Evolutionary conservation across 53 echinoderm and acorn worm genomes (phyloP).

Genomic region (Mesocentrotus franciscanus): DNA sequence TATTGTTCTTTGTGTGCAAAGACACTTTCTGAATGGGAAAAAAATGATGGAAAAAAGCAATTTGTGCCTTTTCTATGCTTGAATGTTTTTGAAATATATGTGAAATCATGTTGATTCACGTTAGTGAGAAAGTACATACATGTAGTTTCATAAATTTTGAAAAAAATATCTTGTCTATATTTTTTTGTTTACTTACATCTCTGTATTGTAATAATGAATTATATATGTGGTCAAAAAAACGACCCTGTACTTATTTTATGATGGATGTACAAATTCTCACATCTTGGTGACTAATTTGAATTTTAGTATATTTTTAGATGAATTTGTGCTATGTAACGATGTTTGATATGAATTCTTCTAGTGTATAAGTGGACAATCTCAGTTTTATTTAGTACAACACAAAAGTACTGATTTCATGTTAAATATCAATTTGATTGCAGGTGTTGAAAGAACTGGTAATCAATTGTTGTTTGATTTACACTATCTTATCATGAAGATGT

Average conservation of each 20-base stretch:
- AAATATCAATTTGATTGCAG: background rate
- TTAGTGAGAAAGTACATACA: constrained; percentile 10
- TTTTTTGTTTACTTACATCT: background rate
- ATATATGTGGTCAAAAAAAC: background rate
- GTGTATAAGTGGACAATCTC: background rate
- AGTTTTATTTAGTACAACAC: background rate
- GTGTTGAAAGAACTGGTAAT: background rate
- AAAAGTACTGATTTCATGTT: constrained; percentile 40
- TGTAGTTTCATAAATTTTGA: constrained; percentile 18
- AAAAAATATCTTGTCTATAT: constrained; percentile 27
- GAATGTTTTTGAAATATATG: constrained; percentile 27
- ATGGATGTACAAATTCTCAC: constrained; percentile 23
- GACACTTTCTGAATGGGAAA: background rate
- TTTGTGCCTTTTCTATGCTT: constrained; percentile 48
- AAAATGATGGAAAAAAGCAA: background rate
- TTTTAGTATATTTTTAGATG: constrained; percentile 27
- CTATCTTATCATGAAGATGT: constrained; percentile 33
- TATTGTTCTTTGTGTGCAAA: background rate
- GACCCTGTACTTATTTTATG: background rate
- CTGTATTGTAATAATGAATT: background rate
- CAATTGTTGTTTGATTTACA: background rate
- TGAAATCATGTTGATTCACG: constrained; percentile 2
- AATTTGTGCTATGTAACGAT: constrained; percentile 27
- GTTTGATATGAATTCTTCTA: constrained; percentile 15
- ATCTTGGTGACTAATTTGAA: background rate